These are phyloP conservation scores for Vicugna pacos DNA, from an alignment of 2,113 vertebrate genomes.

Conservation along the genomic window DNA sequence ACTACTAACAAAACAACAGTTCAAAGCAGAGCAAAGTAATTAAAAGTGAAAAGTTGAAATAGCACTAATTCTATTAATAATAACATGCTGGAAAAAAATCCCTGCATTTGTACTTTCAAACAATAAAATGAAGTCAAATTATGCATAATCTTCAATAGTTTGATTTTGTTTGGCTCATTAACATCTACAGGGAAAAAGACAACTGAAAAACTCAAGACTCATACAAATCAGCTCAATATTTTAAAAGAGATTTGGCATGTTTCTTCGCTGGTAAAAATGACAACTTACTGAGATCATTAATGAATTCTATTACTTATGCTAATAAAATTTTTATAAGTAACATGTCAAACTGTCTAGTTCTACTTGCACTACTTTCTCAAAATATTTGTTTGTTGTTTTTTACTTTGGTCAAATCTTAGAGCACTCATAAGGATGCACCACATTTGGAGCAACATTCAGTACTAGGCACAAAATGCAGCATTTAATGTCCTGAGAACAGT, in stretches of 20 bases:
- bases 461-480: neutral
- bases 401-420: slow-evolving; percentile 6
- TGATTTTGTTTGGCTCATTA: neutral
- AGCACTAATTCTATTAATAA: neutral
- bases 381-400: neutral
- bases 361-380: neutral
- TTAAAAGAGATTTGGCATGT: neutral
- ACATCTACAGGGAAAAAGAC: neutral
- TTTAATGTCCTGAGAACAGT: neutral
- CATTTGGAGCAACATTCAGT: neutral
- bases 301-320: neutral
- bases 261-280: slow-evolving; percentile 5
- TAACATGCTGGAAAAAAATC: neutral
- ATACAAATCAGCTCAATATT: slow-evolving; percentile 21
- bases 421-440: neutral
- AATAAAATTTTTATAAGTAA: slow-evolving; percentile 48
- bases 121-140: slow-evolving; percentile 29
- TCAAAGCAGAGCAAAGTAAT: slow-evolving; percentile 7
- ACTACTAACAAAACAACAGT: neutral
- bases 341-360: neutral
- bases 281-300: slow-evolving; percentile 26
- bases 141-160: neutral
- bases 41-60: neutral
- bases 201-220: slow-evolving; percentile 1
- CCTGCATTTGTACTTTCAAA: neutral